These are phyloP conservation scores for Helobdella robusta DNA, from an alignment of 2,888 invertebrate species.

Conservation along the genomic window DNA sequence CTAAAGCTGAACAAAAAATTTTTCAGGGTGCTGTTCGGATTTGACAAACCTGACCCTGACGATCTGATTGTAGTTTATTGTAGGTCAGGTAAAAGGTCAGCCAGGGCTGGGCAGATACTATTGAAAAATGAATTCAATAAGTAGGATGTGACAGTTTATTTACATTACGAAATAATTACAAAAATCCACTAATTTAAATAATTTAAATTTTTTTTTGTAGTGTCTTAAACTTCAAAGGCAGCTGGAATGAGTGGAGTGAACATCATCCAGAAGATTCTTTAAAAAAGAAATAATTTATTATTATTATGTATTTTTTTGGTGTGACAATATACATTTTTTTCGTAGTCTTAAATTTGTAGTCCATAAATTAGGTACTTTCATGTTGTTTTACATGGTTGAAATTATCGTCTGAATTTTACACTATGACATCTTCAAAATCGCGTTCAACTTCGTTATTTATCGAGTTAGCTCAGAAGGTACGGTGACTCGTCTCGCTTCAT, in stretches of 20 bases:
- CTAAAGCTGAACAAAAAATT: not conserved
- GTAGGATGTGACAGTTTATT: not conserved
- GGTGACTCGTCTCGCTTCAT: too few relatives aligned
- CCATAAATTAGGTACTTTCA: too few relatives aligned
- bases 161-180: not conserved
- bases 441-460: too few relatives aligned
- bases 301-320: too few relatives aligned
- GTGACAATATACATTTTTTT: too few relatives aligned
- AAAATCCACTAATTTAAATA: not conserved
- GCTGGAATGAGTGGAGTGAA: slow-evolving; percentile 18
- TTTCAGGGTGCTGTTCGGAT: slow-evolving; percentile 6
- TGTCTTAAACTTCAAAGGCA: slow-evolving; percentile 20
- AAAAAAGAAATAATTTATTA: not conserved
- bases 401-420: too few relatives aligned
- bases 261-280: slow-evolving; percentile 20
- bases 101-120: not conserved
- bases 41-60: not conserved
- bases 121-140: slow-evolving; percentile 6
- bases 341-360: too few relatives aligned
- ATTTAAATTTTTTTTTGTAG: not conserved
- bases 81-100: not conserved
- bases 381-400: too few relatives aligned
- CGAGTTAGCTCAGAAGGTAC: too few relatives aligned
- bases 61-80: slow-evolving; percentile 19
- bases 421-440: too few relatives aligned